Base-by-base conservation (phyloP, 2,888 invertebrate genomes). In the Apodemia duryi region DNA sequence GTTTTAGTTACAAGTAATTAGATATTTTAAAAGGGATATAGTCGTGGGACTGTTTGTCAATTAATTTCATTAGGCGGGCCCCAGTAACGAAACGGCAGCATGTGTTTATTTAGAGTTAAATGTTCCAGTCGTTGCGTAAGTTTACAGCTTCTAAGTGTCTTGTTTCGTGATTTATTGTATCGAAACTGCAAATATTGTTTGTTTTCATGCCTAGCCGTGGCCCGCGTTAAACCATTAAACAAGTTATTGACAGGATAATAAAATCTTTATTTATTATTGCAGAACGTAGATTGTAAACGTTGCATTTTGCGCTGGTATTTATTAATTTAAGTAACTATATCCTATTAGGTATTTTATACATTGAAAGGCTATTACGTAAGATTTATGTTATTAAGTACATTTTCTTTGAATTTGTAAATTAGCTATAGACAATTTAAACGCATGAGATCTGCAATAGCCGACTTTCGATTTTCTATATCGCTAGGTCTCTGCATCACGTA, bases 41-140 rank as follows among this genome's bases (percentile, higher is more conserved):
- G 67, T 60, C 67, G 66, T 64, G 69, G 69, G 67, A 70, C 71
- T 74, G 77, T 77, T 74, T 77, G 78, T 85, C 85, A 88, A 88
- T 88, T 88, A 84, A 86, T 81, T 80, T 84, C 79, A 84, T 84
- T 83, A 85, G 77, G 74, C 79, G 81, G 77, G 75, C 72, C 72
- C 78, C 77, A 76, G 77, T 78, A 79, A 78, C 75, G 71, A 71
- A 66, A 72, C 49, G 67, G 68, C 70, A 80, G 80, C 86, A 86
- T 78, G 80, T 85, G 84, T 84, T 82, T 77, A 76, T 79, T 74
- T 57, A 57, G 11, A 29, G 11, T 32, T 57, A 57, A 57, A 57
- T 57, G 57, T 57, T 57, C 29, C 74, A 73, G 71, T 71, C 71
- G 71, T 77, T 80, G 78, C 75, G 73, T 75, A 76, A 79, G 77